These are phyloP conservation scores for Dasypolia templi DNA, from an alignment of 2,888 invertebrate genomes.

Conservation along the genomic window DNA sequence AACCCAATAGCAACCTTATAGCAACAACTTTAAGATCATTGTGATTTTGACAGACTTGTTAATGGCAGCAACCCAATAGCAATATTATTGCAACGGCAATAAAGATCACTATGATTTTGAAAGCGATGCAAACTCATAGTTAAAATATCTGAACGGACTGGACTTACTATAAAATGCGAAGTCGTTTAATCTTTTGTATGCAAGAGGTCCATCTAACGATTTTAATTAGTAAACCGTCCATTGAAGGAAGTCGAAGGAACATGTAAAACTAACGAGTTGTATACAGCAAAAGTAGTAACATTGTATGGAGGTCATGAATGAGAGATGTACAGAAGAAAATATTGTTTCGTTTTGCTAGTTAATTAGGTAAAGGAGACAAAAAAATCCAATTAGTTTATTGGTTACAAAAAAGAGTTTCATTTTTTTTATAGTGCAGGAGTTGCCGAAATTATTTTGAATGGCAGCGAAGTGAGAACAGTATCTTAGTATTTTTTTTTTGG, in stretches of 20 bases:
- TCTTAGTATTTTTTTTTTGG: slow-evolving; percentile 12
- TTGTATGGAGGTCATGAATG: slow-evolving; percentile 11
- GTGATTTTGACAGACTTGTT: no score
- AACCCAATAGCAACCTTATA: no score
- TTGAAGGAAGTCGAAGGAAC: neutral
- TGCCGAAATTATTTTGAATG: neutral
- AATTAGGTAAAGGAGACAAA: neutral
- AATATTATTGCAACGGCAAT: no score
- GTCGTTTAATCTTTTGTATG: slow-evolving; percentile 28
- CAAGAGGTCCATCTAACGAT: slow-evolving; percentile 31
- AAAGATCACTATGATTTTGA: no score
- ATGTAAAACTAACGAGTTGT: slow-evolving; percentile 46
- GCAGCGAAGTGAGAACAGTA: slow-evolving; percentile 7
- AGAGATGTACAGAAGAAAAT: neutral
- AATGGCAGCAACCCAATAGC: no score
- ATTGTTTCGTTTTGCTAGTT: neutral
- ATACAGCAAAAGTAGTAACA: slow-evolving; percentile 2
- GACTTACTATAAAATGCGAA: neutral
- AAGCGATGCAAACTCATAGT: no score
- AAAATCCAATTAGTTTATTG: no score
- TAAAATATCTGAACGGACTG: no score
- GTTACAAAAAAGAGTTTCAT: neutral
- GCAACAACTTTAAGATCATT: no score
- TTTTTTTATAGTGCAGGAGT: neutral
- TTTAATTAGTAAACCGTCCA: slow-evolving; percentile 35